Percentiles rank a stretch among this genome's conserved stretches.
Evolutionary conservation across 2,888 invertebrate genomes (phyloP).

Genomic region (Holacanthella duospinosa): DNA sequence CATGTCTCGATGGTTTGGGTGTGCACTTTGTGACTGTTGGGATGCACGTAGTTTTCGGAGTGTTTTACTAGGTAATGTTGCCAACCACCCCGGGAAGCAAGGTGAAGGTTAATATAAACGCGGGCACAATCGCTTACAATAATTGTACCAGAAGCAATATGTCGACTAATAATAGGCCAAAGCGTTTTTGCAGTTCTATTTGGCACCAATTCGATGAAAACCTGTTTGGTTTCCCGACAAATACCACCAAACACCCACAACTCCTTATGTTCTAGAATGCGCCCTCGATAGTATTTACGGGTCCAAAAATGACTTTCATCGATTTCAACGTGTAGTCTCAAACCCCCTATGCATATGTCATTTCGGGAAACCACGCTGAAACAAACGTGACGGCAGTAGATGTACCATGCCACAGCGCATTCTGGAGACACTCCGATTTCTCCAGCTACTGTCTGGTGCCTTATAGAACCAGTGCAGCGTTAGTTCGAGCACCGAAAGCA

Average conservation of each 20-base stretch:
- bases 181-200: slow-evolving; percentile 13
- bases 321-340: slow-evolving; percentile 17
- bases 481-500: not conserved
- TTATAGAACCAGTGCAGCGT: not conserved
- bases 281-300: slow-evolving; percentile 17
- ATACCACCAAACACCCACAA: slow-evolving; percentile 16
- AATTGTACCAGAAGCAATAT: slow-evolving; percentile 14
- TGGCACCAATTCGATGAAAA: slow-evolving; percentile 12
- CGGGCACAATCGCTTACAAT: slow-evolving; percentile 17
- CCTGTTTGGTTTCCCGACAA: slow-evolving; percentile 13
- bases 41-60: too few relatives aligned
- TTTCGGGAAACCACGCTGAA: too few relatives aligned
- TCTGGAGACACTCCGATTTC: not conserved
- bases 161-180: slow-evolving; percentile 13
- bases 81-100: too few relatives aligned
- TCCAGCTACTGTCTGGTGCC: not conserved
- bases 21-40: too few relatives aligned
- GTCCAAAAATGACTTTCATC: slow-evolving; percentile 18
- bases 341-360: too few relatives aligned
- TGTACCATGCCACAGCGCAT: not conserved
- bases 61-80: too few relatives aligned
- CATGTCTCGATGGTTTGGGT: too few relatives aligned
- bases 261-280: not conserved
- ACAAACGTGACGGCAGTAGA: not conserved
- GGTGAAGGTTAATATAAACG: too few relatives aligned